phyloP scores from a whole-genome alignment of 2,113 vertebrate species.

The Alouatta palliata region DNA sequence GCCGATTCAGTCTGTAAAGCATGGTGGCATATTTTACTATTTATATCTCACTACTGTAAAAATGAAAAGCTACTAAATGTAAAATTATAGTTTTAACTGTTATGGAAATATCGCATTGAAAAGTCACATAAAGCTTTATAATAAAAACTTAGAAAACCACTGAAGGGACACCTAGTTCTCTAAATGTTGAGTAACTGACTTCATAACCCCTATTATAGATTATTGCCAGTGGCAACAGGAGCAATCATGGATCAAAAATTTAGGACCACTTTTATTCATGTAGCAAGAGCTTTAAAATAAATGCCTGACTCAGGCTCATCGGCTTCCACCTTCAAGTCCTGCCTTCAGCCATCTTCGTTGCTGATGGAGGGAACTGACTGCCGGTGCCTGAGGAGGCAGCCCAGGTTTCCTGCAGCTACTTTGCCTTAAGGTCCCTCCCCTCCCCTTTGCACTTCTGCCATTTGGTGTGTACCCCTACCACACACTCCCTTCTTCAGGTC shows the following conservation, averaged over 20 bases:
- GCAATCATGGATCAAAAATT: constrained; percentile 26
- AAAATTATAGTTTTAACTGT: constrained; percentile 36
- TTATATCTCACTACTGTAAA: constrained; percentile 9
- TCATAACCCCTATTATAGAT: constrained; percentile 27
- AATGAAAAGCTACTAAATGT: constrained; percentile 67
- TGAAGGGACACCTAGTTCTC: constrained; percentile 20
- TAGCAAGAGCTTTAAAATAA: constrained; percentile 30
- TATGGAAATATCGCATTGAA: background rate
- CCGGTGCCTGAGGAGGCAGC: background rate
- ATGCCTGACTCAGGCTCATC: background rate
- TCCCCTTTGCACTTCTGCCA: background rate
- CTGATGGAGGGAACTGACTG: background rate
- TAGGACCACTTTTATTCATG: constrained; percentile 42
- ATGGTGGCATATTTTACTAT: constrained; percentile 13
- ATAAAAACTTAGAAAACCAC: constrained; percentile 49
- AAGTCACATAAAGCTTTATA: constrained; percentile 52
- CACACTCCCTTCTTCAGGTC: too few relatives aligned
- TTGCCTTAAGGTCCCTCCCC: background rate
- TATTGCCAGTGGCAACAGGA: background rate
- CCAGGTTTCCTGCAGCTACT: background rate
- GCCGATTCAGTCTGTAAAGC: background rate
- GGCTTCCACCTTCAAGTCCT: background rate
- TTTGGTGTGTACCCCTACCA: background rate
- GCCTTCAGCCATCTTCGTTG: background rate
- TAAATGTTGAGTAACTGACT: constrained; percentile 36